Evolutionary conservation across 2,797 vertebrate genomes (phyloP).

Genomic region (Chiroxiphia lanceolata): DNA sequence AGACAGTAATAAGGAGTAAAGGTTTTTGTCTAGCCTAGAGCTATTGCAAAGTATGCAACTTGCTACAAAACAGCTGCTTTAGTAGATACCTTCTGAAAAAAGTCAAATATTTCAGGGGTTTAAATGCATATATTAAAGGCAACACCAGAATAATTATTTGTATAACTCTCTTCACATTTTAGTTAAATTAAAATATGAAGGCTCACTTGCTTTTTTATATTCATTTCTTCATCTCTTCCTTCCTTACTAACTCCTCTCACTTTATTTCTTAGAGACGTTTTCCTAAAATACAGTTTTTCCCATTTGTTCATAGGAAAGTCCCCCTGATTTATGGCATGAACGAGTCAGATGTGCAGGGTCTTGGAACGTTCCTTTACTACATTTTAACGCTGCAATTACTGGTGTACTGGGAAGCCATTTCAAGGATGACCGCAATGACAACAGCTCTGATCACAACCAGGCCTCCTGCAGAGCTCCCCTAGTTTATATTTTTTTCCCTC

Average conservation of each 20-base stretch:
- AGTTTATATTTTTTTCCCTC: neutral
- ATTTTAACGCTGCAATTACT: neutral
- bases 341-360: neutral
- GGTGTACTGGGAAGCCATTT: neutral
- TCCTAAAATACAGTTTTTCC: neutral
- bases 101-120: neutral
- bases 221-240: neutral
- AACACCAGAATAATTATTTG: neutral
- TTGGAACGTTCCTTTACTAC: neutral
- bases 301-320: neutral
- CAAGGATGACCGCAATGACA: slow-evolving; percentile 12
- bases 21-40: neutral
- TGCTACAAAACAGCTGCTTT: neutral
- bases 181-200: slow-evolving; percentile 1
- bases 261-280: neutral
- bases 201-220: neutral
- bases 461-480: neutral
- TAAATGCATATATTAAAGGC: slow-evolving; percentile 4
- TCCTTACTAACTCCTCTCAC: neutral
- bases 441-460: neutral
- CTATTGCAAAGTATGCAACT: neutral
- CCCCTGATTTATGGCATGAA: neutral
- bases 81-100: neutral
- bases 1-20: neutral
- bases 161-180: neutral